A percentile compares a stretch with the other conserved stretches of the same genome.
Conservation (phyloP, 2,888 invertebrate genomes). For the Agrotis ipsilon region DNA sequence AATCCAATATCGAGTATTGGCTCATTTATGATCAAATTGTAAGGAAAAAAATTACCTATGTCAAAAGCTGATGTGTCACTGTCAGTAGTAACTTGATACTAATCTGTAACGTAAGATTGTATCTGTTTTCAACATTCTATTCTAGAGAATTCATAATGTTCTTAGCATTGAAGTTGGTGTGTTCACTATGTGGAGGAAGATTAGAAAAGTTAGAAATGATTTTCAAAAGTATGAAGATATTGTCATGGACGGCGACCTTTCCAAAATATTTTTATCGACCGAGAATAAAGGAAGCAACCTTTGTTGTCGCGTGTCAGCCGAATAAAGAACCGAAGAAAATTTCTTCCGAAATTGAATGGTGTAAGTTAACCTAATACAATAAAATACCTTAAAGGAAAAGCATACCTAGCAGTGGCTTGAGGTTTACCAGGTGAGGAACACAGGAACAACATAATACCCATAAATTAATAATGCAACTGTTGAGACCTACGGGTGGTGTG, state of each 20-base stretch:
- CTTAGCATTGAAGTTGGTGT: slow-evolving; percentile 8
- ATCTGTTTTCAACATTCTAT: background rate
- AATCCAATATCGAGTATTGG: background rate
- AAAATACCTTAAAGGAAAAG: background rate
- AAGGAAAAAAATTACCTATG: background rate
- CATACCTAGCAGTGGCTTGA: too few species aligned
- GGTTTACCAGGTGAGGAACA: background rate
- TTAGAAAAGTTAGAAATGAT: background rate
- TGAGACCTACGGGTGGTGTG: background rate
- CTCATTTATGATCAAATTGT: too few species aligned
- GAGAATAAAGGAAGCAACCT: background rate
- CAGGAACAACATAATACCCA: background rate
- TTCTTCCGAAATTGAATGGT: background rate
- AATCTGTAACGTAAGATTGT: background rate
- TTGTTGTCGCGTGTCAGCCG: background rate
- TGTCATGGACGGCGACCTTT: background rate
- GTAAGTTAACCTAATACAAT: background rate
- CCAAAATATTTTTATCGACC: slow-evolving; percentile 4
- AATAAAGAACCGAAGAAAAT: background rate
- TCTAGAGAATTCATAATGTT: slow-evolving; percentile 13
- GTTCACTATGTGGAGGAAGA: background rate
- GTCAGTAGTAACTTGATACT: slow-evolving; percentile 9
- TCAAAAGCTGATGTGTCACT: slow-evolving; percentile 18
- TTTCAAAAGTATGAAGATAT: slow-evolving; percentile 13
- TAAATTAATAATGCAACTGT: slow-evolving; percentile 1